Base-by-base conservation (phyloP, 2,797 vertebrate species). In the Odontamblyopus rebecca region DNA sequence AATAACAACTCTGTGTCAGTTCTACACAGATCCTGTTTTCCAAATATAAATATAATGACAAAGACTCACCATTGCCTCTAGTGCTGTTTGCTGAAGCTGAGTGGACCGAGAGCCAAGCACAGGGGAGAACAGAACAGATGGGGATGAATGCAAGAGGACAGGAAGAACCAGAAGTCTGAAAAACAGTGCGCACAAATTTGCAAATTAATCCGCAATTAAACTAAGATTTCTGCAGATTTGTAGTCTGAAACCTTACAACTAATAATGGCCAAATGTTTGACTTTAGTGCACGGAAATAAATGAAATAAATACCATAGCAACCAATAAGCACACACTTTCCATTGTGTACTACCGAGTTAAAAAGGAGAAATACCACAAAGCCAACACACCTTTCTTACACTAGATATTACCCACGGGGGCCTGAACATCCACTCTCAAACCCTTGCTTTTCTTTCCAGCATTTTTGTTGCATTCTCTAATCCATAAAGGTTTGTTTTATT, bases 381-480 rank as follows among this genome's bases (percentile, higher is more conserved):
- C 29, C 57, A 30, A 30, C 27, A 30, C 27, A 60, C 27, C 23
- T 27, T 57, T 57, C 56, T 57, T 57, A 57, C 9, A 27, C 23
- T 59, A 26, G 56, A 62, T 38, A 19, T 62, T 11, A 13, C 63
- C 23, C 41, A 48, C 26, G 18, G 63, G 23, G 41, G 50, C 15
- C 4, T 26, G 6, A 65, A 38, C 26, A 27, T 50, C 41, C 41
- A 26, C 16, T 29, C 23, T 65, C 41, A 50, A 27, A 29, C 41
- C n/a, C 6, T 50, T 50, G 5, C 15, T 50, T 50, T 50, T 64
- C 38, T 48, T 27, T 26, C 9, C 41, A 50, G 41, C 7, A 66
- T 16, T 50, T 50, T 66, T 66, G 41, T 66, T 66, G 61, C 53
- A 44, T 48, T 65, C 64, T 66, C 35, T 38, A 16, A 66, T 66